phyloP scores from a whole-genome alignment of 2,888 invertebrate species.

The Pegoplata infirma region DNA sequence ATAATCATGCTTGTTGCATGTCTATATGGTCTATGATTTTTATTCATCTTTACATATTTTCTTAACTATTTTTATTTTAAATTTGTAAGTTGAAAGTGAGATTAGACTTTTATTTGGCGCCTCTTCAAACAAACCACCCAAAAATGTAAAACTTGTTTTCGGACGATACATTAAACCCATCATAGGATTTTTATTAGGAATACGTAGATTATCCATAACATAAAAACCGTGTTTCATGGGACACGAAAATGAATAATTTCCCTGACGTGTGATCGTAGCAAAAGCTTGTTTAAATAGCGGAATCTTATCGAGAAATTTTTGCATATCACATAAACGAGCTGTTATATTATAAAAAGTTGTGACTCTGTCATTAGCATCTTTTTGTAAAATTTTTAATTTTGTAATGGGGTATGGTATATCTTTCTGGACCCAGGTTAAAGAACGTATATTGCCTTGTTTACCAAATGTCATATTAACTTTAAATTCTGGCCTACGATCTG shows the following conservation, averaged over 20 bases:
- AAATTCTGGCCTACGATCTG: conserved; percentile 66
- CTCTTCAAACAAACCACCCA: conserved; percentile 67
- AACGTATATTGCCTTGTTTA: conserved; percentile 61
- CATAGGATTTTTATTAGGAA: background rate
- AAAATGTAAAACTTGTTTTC: conserved; percentile 63
- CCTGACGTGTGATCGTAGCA: conserved; percentile 64
- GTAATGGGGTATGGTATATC: conserved; percentile 64
- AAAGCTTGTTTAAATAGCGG: conserved; percentile 68
- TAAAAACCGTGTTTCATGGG: conserved; percentile 67
- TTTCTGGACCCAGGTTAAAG: conserved; percentile 66
- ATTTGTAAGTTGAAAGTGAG: conserved; percentile 65
- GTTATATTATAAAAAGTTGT: conserved; percentile 65
- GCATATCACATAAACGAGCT: conserved; percentile 66
- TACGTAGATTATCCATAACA: conserved; percentile 39
- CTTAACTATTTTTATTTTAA: conserved; percentile 62
- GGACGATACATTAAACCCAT: conserved; percentile 64
- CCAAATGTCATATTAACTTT: conserved; percentile 69
- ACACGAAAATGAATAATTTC: conserved; percentile 68
- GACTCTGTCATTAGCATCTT: conserved; percentile 1
- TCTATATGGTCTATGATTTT: too few species aligned
- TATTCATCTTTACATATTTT: conserved; percentile 62
- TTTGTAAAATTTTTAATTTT: conserved; percentile 60
- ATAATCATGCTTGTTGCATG: too few species aligned
- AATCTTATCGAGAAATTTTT: conserved; percentile 64
- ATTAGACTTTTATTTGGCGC: conserved; percentile 38